These are phyloP conservation scores for Pammene fasciana DNA, from an alignment of 2,888 invertebrate genomes.

Conservation along the genomic window DNA sequence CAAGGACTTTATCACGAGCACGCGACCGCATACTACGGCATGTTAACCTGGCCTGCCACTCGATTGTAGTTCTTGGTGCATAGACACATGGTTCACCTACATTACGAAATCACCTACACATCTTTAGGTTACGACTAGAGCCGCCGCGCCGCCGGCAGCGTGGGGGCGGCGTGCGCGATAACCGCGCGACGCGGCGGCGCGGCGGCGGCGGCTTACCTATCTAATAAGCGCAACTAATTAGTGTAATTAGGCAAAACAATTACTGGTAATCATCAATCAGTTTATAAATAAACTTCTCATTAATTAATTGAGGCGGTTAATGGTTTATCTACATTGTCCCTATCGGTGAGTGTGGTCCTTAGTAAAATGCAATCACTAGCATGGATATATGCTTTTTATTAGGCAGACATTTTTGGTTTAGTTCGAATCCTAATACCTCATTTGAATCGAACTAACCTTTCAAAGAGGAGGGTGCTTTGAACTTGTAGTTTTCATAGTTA, in stretches of 20 bases:
- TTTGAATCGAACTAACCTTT: too few species aligned
- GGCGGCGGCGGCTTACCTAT: conserved; percentile 11
- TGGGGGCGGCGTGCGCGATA: conserved; percentile 12
- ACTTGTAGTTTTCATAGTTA: too few species aligned
- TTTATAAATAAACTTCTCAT: conserved; percentile 12
- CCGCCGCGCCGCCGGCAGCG: neutral
- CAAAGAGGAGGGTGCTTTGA: too few species aligned
- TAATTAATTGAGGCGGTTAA: conserved; percentile 2
- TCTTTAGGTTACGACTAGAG: neutral
- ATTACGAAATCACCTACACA: neutral
- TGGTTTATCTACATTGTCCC: neutral
- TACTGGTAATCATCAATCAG: conserved; percentile 1
- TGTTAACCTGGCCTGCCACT: neutral
- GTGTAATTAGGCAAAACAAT: conserved; percentile 14
- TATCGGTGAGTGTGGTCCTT: neutral
- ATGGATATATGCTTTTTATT: neutral
- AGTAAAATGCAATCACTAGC: neutral
- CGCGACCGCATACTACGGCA: conserved; percentile 7
- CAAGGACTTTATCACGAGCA: conserved; percentile 8
- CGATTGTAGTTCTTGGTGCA: neutral
- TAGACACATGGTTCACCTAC: neutral
- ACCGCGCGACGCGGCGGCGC: neutral
- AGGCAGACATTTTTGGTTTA: too few species aligned
- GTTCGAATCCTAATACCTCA: too few species aligned
- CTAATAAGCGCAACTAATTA: conserved; percentile 19